phyloP scores from a whole-genome alignment of 1,140 invertebrate species.

The Drosophila insularis region DNA sequence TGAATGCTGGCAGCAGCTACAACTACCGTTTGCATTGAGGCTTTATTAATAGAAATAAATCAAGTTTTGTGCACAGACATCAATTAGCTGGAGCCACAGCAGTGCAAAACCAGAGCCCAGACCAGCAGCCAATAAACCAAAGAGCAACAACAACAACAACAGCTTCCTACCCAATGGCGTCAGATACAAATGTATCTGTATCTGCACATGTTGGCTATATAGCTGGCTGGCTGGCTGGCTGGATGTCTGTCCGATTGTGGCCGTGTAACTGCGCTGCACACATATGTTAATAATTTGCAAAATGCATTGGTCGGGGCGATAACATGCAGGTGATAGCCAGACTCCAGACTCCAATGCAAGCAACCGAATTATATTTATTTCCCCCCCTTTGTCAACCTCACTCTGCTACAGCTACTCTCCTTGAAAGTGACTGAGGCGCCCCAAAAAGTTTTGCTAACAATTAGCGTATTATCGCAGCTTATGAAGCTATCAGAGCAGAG shows the following conservation, averaged over 20 bases:
- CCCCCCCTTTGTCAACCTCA: no score
- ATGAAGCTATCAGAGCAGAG: slow-evolving; percentile 65
- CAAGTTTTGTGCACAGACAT: slow-evolving; percentile 78
- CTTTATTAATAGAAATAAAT: slow-evolving; percentile 81
- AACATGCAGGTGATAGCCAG: slow-evolving; percentile 74
- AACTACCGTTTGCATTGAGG: slow-evolving; percentile 45
- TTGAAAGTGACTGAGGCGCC: slow-evolving; percentile 43
- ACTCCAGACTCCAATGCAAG: slow-evolving; percentile 36
- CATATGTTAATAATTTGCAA: slow-evolving; percentile 81
- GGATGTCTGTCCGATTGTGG: slow-evolving; percentile 1
- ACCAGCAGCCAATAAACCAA: slow-evolving; percentile 13
- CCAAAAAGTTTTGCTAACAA: slow-evolving; percentile 55
- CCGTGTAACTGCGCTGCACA: slow-evolving; percentile 44
- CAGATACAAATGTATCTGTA: slow-evolving; percentile 79
- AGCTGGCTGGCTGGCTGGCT: slow-evolving; percentile 20
- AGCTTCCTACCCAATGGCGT: slow-evolving; percentile 55
- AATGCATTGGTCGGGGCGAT: slow-evolving; percentile 79
- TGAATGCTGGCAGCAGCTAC: slow-evolving; percentile 4
- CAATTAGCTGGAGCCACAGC: slow-evolving; percentile 64
- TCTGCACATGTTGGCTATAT: slow-evolving; percentile 41
- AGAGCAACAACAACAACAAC: slow-evolving; percentile 14
- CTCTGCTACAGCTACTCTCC: no score
- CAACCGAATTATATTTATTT: background rate
- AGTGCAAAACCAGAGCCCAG: slow-evolving; percentile 17
- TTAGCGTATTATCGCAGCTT: slow-evolving; percentile 70